Conservation (phyloP, 2,797 vertebrate species). For the Parambassis ranga region DNA sequence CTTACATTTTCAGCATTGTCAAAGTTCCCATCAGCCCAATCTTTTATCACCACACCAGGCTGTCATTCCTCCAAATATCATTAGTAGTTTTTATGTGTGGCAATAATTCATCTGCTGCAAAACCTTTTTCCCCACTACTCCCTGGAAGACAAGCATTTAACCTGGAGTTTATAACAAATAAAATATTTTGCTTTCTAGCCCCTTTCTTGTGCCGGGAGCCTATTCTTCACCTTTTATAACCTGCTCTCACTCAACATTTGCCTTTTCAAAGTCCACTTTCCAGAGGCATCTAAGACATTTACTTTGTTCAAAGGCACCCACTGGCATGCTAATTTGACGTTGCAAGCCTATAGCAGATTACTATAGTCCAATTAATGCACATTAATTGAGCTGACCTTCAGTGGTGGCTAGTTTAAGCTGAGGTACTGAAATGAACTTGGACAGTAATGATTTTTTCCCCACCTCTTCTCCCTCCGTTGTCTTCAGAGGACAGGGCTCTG, state of each 20-base stretch:
- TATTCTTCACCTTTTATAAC: slow-evolving; percentile 5
- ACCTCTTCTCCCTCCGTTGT: slow-evolving; percentile 22
- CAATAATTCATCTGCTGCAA: slow-evolving; percentile 47
- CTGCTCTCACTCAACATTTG: neutral
- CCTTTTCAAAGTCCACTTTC: slow-evolving; percentile 12
- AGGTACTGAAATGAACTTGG: slow-evolving; percentile 61
- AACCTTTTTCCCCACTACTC: neutral
- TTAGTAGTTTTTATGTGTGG: slow-evolving; percentile 56
- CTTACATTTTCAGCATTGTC: slow-evolving; percentile 47
- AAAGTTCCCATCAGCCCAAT: slow-evolving; percentile 33
- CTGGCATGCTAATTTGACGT: slow-evolving; percentile 32
- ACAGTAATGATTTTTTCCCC: slow-evolving; percentile 63
- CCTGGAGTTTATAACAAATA: neutral
- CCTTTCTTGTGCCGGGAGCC: neutral
- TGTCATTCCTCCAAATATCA: slow-evolving; percentile 70
- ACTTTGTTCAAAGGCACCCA: slow-evolving; percentile 28
- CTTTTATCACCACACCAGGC: slow-evolving; percentile 58
- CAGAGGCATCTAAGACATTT: neutral
- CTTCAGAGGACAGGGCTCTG: slow-evolving; percentile 32
- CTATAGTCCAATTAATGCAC: slow-evolving; percentile 56
- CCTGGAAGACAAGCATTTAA: slow-evolving; percentile 6
- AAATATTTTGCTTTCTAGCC: neutral
- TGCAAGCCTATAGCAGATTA: slow-evolving; percentile 36
- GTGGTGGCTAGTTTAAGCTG: slow-evolving; percentile 50
- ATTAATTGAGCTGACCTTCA: slow-evolving; percentile 71